Evolutionary conservation across 1,140 invertebrate genomes (phyloP).

Genomic region (Schlechtendalia chinensis): DNA sequence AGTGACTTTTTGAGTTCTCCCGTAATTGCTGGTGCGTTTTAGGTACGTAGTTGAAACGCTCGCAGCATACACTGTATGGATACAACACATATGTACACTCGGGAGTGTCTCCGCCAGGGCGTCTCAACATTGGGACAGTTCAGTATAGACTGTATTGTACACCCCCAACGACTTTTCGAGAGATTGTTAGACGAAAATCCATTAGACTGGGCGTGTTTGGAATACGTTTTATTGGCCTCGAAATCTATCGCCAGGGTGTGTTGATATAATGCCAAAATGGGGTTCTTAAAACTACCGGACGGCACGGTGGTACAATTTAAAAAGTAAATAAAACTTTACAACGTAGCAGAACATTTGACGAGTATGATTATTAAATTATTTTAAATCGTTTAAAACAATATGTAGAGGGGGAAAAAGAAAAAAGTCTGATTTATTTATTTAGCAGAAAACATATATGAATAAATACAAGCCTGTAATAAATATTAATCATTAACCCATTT

Average conservation of each 20-base stretch:
- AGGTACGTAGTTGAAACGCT: conserved; percentile 1
- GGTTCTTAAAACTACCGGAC: conserved; percentile 16
- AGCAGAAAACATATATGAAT: no score
- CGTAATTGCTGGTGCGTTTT: conserved; percentile 15
- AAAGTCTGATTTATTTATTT: no score
- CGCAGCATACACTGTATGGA: neutral
- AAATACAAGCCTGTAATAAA: no score
- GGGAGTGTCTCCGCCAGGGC: neutral
- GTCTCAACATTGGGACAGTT: neutral
- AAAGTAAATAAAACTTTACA: conserved; percentile 3
- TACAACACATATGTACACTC: neutral
- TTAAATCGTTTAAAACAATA: neutral
- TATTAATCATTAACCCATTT: no score
- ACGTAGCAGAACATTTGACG: neutral
- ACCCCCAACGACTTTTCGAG: neutral
- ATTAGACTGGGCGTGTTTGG: conserved; percentile 43
- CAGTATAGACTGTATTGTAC: neutral
- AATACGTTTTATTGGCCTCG: conserved; percentile 45
- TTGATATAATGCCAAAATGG: conserved; percentile 26
- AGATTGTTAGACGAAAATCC: conserved; percentile 26
- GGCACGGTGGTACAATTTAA: neutral
- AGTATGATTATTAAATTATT: neutral
- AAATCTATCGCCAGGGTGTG: conserved; percentile 27
- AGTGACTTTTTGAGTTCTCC: conserved; percentile 8
- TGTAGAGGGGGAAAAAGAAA: no score